Percentiles rank a stretch among this genome's conserved stretches.
Conservation (phyloP, 2,888 invertebrate genomes). For the Limnephilus lunatus region DNA sequence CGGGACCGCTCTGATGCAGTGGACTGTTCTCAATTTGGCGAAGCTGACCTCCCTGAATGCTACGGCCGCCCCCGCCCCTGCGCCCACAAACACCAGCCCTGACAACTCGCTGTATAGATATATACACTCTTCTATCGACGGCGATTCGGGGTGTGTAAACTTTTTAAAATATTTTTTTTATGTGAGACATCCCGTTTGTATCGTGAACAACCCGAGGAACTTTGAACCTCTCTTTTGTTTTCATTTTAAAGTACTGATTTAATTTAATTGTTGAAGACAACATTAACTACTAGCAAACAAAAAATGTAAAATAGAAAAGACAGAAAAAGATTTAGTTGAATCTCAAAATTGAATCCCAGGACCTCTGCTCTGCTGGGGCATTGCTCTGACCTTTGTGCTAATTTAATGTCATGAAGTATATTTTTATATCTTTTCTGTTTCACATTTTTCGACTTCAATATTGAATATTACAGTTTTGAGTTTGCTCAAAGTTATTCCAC, state of each 20-base stretch:
- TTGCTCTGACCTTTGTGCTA: no score
- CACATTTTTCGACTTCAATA: no score
- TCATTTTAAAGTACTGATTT: no score
- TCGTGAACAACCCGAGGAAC: not conserved
- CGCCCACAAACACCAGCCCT: constrained; percentile 51
- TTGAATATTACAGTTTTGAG: no score
- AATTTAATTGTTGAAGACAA: not conserved
- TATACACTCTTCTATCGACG: constrained; percentile 62
- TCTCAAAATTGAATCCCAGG: no score
- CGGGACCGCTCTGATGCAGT: constrained; percentile 91
- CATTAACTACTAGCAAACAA: no score
- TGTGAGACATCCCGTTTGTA: not conserved
- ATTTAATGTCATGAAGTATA: no score
- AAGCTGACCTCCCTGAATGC: constrained; percentile 73
- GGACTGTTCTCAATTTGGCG: constrained; percentile 88
- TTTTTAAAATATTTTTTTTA: not conserved
- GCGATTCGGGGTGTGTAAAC: constrained; percentile 58
- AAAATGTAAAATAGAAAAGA: no score
- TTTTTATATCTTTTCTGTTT: no score
- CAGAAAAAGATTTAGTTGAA: no score
- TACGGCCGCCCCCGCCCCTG: constrained; percentile 59
- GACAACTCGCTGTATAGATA: constrained; percentile 64
- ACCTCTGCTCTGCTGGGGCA: no score
- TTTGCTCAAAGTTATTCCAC: no score
- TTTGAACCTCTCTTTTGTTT: not conserved